Base-by-base conservation (phyloP, 2,797 vertebrate species). In the Todus mexicanus region DNA sequence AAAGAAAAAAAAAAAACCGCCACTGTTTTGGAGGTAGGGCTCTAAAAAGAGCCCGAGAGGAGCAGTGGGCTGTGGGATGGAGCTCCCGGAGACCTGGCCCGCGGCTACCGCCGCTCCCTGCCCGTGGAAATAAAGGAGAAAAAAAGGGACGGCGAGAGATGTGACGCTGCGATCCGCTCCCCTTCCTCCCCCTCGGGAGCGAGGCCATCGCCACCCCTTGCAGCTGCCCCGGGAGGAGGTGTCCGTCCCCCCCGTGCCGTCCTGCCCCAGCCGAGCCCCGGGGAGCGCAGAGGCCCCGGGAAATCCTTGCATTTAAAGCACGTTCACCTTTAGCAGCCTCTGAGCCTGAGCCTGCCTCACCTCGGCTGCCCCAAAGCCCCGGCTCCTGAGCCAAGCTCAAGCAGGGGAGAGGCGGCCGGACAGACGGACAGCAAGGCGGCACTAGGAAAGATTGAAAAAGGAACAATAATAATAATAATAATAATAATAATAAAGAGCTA, bases 301-400 rank as follows among this genome's bases (percentile, higher is more conserved):
- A 85, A 95, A 91, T 83, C 88, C 80, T 88, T 90, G 83, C 61
- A 3, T 77, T 93, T 80, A 70, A 80, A 60, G 27, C 65, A 56
- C 33, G 56, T 47, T 72, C 83, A 25, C 61, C 72, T 90, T 60
- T 10, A 89, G 68, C 61, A 59, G 61, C 80, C 48, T 53, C 15
- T 21, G 63, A 65, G 45, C 48, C 38, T n/a, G n/a, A n/a, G 56
- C 35, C 54, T 33, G 33, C 31, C 68, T 93, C 92, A 83, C 50
- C 31, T 68, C 66, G 33, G 14, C 27, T 87, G 59, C 71, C 68
- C 59, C 38, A 92, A 87, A 93, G 59, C 38, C 71, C 70, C 73
- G 47, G n/a, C 23, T 81, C 50, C 27, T 53, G 70, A 61, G 64
- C 10, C 16, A 70, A 88, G 54, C 71, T 78, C 57, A 86, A 31